A percentile compares a stretch with the other conserved stretches of the same genome.
Evolutionary conservation across 2,888 invertebrate genomes (phyloP).

Genomic region (Oxytorus armatus): DNA sequence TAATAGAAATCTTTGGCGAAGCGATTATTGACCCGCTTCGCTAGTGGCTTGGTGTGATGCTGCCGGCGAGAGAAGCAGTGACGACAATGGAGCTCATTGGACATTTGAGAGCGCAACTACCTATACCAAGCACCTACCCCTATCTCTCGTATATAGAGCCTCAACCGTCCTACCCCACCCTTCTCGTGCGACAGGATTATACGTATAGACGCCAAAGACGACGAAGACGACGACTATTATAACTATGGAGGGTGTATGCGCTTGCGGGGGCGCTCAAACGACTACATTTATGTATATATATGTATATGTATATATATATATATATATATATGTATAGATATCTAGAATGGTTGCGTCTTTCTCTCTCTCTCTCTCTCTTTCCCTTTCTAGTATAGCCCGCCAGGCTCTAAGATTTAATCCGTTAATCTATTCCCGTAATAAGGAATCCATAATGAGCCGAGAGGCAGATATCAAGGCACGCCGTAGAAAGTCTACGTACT

Average conservation of each 20-base stretch:
- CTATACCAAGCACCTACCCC: constrained; percentile 44
- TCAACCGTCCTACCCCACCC: constrained; percentile 3
- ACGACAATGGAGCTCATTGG: constrained; percentile 69
- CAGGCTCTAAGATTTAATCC: constrained; percentile 76
- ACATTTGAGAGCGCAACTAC: constrained; percentile 63
- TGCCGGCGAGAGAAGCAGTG: constrained; percentile 52
- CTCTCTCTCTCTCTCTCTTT: constrained; percentile 20
- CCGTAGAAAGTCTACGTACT: constrained; percentile 43
- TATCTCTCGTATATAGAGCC: constrained; percentile 42
- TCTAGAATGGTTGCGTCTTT: constrained; percentile 29
- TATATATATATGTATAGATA: constrained; percentile 6
- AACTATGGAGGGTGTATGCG: constrained; percentile 59
- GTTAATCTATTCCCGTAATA: constrained; percentile 78
- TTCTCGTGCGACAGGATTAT: constrained; percentile 42
- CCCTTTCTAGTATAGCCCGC: constrained; percentile 50
- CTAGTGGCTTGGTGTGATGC: constrained; percentile 50
- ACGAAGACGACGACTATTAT: constrained; percentile 56
- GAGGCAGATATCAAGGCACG: constrained; percentile 66
- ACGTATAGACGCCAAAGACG: constrained; percentile 44
- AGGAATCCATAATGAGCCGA: constrained; percentile 79
- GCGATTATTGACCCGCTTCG: constrained; percentile 75
- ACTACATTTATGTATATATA: constrained; percentile 20
- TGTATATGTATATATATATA: constrained; percentile 6
- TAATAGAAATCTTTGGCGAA: constrained; percentile 74
- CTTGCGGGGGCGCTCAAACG: constrained; percentile 48